Evolutionary conservation across 2,888 invertebrate species (phyloP), one percentile per base, ranked within the genome.

Genomic region (Onthophagus sagittarius): DNA sequence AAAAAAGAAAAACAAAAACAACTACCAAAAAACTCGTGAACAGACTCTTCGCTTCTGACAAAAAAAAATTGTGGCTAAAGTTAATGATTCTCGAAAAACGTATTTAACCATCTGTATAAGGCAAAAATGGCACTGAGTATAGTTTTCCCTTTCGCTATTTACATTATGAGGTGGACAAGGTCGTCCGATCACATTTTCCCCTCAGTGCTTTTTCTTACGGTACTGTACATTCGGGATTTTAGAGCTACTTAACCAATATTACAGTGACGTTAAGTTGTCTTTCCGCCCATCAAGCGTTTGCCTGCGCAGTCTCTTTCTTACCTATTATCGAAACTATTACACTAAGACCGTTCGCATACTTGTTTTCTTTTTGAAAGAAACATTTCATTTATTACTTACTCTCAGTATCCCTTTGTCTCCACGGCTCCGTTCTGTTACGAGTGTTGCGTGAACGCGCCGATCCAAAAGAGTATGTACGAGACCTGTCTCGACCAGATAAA

Each of bases 391-490:
- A 62, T 15, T 14, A 71, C 62, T 32, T 73, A 77, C 79, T 78
- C 62, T 80, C 80, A 53, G 75, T 72, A 53, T 83, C 81, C 76
- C 82, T 81, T 75, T 83, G 82, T 78, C 84, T 81, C 84, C 85
- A 84, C 13, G 83, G 83, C 76, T 84, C 84, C 72, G 79, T 82
- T 64, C 81, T 80, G 15, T 77, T 70, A 33, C 82, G 81, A n/a
- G 77, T 75, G 71, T 77, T 77, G 72, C 80, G 82, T 71, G 81
- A 78, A 71, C 84, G 83, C 13, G 84, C 84, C 13, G 85, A 85
- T 75, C 84, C 83, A 75, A 85, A 83, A 9, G 85, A 85, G 71
- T 84, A 83, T 64, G 85, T 83, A 73, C 85, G 84, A 75, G 79
- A 79, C 75, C 84, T 79, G 13, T 76, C 70, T 75, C 75, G 75